These are phyloP conservation scores for Haliclystus octoradiatus DNA, from an alignment of 30 jellyfish, hydroid and myxozoan genomes.

Conservation along the genomic window DNA sequence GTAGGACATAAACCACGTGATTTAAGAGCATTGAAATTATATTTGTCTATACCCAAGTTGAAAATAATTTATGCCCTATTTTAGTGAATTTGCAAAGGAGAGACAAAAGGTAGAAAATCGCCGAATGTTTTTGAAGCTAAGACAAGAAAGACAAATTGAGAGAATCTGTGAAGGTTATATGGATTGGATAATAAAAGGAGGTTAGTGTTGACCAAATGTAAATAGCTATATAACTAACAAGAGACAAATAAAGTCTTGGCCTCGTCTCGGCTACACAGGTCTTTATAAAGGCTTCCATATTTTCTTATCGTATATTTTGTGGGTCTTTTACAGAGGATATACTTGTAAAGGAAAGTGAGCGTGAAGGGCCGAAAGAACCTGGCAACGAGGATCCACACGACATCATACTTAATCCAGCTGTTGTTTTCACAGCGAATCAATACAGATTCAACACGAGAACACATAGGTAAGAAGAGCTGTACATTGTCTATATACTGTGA, in stretches of 20 bases:
- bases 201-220: too few species aligned
- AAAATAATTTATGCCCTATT: too few species aligned
- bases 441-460: constrained; percentile 34
- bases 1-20: too few species aligned
- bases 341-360: background rate
- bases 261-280: too few species aligned
- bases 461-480: constrained; percentile 59
- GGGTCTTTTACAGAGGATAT: background rate
- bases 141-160: constrained; percentile 49
- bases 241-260: too few species aligned
- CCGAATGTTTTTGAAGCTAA: constrained; percentile 58
- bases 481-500: too few species aligned
- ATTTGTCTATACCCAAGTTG: too few species aligned
- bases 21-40: too few species aligned
- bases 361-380: background rate
- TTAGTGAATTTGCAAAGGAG: constrained; percentile 96
- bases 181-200: constrained; percentile 91
- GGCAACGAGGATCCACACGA: background rate
- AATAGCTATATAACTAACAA: too few species aligned
- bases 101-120: constrained; percentile 85
- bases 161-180: constrained; percentile 57
- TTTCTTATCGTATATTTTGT: background rate
- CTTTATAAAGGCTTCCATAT: too few species aligned
- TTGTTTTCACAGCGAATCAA: constrained; percentile 54
- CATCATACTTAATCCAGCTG: constrained; percentile 61